Evolutionary conservation across 1,140 invertebrate genomes (phyloP), one percentile per base, ranked within the genome.

Genomic region (Sitodiplosis mosellana): DNA sequence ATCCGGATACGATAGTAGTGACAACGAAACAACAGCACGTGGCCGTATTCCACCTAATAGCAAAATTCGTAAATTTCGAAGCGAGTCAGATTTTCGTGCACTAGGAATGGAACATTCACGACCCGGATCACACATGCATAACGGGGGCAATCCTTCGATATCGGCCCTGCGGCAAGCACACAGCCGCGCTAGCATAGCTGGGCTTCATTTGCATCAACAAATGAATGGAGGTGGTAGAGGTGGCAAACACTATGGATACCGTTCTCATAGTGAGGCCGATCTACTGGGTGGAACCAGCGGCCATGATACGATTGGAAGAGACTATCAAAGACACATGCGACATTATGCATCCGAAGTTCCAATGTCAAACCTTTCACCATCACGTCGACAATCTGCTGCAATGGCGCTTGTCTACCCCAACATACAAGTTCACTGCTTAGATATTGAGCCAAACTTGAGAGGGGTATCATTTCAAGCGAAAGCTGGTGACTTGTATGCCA

Each of bases 1-100:
- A 8, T 88, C 84, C 51, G 87, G 87, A 2, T 91, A 91, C 59
- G 86, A 91, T 56, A 90, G 87, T 54, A 78, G 76, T 18, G 77
- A 79, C 58, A 79, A 79, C 58, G 77, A 79, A 61, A 77, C 75
- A 1, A 66, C 74, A 42, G 64, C 71, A 54, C 62, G 61, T 72
- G 76, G 60, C 17, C 43, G 22, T 5, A n/a, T 5, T 18, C 56
- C 61, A 46, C 61, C 61, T 69, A 78, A 66, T 67, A 27, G 10
- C 3, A 3, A 27, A 27, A 73, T 71, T 55, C 65, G 76, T 54
- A 78, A 80, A 54, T 80, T 80, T 56, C 68, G 77, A 51, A 87
- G 83, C 47, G 85, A 88, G 60, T 85, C 85, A 2, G 85, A 88
- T 55, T 88, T 89, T 59, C 67, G 77, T 55, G 73, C 57, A 63